phyloP scores from a whole-genome alignment of 2,797 vertebrate genomes.

The Lacerta viridis region DNA sequence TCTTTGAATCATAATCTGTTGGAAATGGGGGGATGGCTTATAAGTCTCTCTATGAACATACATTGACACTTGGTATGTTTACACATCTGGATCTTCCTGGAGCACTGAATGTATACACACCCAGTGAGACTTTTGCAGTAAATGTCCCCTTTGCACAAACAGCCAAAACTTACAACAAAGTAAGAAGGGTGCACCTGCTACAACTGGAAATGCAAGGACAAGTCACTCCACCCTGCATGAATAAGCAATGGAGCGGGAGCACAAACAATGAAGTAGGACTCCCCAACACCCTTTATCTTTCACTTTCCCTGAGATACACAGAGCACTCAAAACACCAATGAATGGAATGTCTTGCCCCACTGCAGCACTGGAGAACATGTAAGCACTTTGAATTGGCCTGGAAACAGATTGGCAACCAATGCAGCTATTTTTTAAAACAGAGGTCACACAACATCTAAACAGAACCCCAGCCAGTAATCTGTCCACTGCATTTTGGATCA shows the following conservation, averaged over 20 bases:
- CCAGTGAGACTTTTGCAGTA: not conserved
- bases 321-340: not conserved
- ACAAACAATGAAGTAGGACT: not conserved
- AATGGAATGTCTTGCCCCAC: too few species aligned
- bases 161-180: not conserved
- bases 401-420: too few species aligned
- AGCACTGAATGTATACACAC: not conserved
- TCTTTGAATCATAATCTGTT: constrained; percentile 20
- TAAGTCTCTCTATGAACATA: not conserved
- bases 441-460: too few species aligned
- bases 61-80: not conserved
- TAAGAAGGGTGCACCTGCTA: not conserved
- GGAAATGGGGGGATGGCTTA: not conserved
- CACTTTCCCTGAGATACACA: not conserved
- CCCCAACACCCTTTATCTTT: not conserved
- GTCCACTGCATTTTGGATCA: too few species aligned
- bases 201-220: not conserved
- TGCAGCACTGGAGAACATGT: too few species aligned
- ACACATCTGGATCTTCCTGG: too few species aligned
- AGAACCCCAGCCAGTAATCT: too few species aligned
- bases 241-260: not conserved
- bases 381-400: too few species aligned
- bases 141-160: not conserved
- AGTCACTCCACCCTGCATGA: not conserved
- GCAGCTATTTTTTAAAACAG: too few species aligned